phyloP scores from a whole-genome alignment of 1,140 invertebrate genomes.

The Drosophila subobscura region DNA sequence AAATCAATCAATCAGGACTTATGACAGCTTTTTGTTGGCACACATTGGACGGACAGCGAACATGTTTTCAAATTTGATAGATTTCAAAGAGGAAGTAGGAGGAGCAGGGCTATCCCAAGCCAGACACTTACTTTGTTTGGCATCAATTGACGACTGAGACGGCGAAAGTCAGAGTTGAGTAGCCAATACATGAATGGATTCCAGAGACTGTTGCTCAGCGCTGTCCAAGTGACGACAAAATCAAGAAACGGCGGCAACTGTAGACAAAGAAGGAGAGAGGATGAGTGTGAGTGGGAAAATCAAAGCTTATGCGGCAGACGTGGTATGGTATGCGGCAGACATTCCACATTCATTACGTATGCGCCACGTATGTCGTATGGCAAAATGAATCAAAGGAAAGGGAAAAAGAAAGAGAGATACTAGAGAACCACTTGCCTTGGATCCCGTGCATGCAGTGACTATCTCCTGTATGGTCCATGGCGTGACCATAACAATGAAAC shows the following conservation, averaged over 20 bases:
- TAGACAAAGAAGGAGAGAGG: conserved; percentile 22
- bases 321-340: conserved; percentile 37
- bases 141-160: conserved; percentile 90
- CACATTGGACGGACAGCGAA: conserved; percentile 21
- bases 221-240: conserved; percentile 92
- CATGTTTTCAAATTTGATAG: conserved; percentile 21
- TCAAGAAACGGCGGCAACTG: conserved; percentile 91
- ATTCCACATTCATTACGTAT: conserved; percentile 61
- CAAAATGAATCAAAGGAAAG: conserved; percentile 2
- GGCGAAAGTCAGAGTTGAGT: conserved; percentile 92
- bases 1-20: conserved; percentile 54
- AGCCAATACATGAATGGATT: conserved; percentile 95
- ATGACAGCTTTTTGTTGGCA: conserved; percentile 37
- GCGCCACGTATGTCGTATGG: conserved; percentile 22
- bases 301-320: conserved; percentile 28
- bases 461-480: conserved; percentile 95
- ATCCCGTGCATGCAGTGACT: conserved; percentile 92
- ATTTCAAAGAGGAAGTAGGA: not conserved
- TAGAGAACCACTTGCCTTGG: conserved; percentile 84
- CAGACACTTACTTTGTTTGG: conserved; percentile 87
- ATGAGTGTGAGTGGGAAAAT: conserved; percentile 16
- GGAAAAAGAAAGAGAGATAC: not conserved
- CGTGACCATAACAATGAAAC: conserved; percentile 94
- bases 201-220: conserved; percentile 94
- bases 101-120: not conserved